phyloP scores from a whole-genome alignment of 2,797 vertebrate species.

The Sphenodon punctatus region DNA sequence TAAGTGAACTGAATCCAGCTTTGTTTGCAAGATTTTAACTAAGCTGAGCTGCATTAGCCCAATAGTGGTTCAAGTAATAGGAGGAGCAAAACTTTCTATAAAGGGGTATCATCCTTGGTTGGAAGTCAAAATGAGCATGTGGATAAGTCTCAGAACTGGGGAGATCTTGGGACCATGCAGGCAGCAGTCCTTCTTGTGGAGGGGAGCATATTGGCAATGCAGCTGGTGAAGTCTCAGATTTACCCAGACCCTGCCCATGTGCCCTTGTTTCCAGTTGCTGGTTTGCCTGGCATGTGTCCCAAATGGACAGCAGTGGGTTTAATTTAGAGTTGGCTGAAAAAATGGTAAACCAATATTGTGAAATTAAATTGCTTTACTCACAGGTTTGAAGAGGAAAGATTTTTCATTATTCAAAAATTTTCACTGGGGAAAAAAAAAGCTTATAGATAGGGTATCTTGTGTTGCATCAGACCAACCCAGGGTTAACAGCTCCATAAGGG shows the following conservation, averaged over 20 bases:
- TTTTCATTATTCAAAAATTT: too few species aligned
- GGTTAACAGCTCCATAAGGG: neutral
- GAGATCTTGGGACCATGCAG: neutral
- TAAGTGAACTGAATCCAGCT: neutral
- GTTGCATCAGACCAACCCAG: neutral
- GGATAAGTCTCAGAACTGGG: neutral
- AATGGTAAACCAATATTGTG: too few species aligned
- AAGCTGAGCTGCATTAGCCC: neutral
- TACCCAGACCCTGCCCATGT: neutral
- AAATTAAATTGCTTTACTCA: too few species aligned
- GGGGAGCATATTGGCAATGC: neutral
- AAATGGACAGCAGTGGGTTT: neutral
- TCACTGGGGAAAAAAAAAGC: too few species aligned
- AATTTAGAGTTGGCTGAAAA: neutral
- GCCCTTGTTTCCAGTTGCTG: neutral
- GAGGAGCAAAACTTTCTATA: neutral
- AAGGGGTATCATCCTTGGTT: neutral
- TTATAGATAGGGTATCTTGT: too few species aligned
- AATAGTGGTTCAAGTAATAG: neutral
- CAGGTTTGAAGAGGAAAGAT: too few species aligned
- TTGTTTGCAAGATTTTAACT: too few species aligned
- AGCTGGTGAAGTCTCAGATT: neutral
- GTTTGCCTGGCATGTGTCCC: too few species aligned
- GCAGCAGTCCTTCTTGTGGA: too few species aligned
- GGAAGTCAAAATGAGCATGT: neutral